These are phyloP conservation scores for Telmatherina bonti DNA, from an alignment of 2,797 vertebrate species.

Conservation along the genomic window DNA sequence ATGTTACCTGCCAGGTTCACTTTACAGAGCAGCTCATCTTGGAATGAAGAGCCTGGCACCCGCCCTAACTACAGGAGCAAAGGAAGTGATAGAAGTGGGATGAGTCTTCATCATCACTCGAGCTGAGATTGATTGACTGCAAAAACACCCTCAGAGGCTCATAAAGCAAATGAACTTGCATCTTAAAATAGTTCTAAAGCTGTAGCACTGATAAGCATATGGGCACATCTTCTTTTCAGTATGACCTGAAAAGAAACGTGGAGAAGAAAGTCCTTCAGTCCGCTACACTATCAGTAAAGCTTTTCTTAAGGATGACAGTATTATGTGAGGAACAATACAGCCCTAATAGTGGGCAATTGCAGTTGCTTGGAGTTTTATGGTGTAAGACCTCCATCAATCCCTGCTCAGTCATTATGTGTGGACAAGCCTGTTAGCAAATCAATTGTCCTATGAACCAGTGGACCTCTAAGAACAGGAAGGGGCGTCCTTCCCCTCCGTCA, in stretches of 20 bases:
- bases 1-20: conserved; percentile 70
- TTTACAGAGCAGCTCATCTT: conserved; percentile 58
- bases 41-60: conserved; percentile 49
- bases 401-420: conserved; percentile 80
- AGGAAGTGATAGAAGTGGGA: conserved; percentile 48
- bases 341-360: conserved; percentile 77
- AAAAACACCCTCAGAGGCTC: conserved; percentile 46
- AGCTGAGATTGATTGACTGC: conserved; percentile 68
- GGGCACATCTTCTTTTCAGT: conserved; percentile 42
- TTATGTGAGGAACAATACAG: conserved; percentile 73
- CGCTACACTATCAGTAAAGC: conserved; percentile 44
- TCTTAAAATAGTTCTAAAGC: conserved; percentile 42
- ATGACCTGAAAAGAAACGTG: conserved; percentile 39
- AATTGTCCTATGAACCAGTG: conserved; percentile 71
- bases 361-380: conserved; percentile 77
- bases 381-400: conserved; percentile 79
- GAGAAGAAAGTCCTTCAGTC: conserved; percentile 39
- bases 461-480: conserved; percentile 66
- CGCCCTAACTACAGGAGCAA: conserved; percentile 61
- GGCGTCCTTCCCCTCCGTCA: conserved; percentile 48
- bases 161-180: conserved; percentile 57
- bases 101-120: conserved; percentile 51
- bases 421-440: conserved; percentile 82
- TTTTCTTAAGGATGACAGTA: conserved; percentile 70
- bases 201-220: conserved; percentile 30